These are phyloP conservation scores for Glossophaga mutica DNA, from an alignment of 2,797 vertebrate genomes.

Conservation along the genomic window DNA sequence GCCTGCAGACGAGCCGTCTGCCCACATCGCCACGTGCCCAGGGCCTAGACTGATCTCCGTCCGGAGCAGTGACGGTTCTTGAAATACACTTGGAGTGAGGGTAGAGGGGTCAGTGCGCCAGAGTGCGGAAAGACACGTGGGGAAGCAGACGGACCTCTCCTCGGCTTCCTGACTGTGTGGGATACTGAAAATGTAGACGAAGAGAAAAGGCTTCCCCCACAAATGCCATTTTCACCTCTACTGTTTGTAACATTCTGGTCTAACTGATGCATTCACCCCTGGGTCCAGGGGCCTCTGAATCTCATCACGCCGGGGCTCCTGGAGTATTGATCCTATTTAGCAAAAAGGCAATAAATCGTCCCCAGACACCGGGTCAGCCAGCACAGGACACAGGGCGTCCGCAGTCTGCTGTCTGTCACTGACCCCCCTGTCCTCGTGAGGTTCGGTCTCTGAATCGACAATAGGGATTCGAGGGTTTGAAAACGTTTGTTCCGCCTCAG, in stretches of 20 bases:
- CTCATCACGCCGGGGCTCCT: conserved; percentile 59
- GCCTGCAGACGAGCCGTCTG: fast-evolving
- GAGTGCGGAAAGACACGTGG: background rate
- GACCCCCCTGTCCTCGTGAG: background rate
- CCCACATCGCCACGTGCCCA: fast-evolving
- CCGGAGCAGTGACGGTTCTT: background rate
- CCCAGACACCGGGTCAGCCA: background rate
- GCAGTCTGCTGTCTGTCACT: background rate
- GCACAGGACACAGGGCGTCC: background rate
- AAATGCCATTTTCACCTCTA: background rate
- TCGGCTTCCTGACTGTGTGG: fast-evolving
- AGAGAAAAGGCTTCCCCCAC: background rate
- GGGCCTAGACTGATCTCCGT: fast-evolving
- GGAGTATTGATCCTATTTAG: conserved; percentile 46
- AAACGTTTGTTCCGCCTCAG: background rate
- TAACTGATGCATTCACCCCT: conserved; percentile 43
- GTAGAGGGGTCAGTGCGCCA: fast-evolving
- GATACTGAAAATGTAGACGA: background rate
- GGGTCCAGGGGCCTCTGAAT: conserved; percentile 42
- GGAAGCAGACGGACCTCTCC: background rate
- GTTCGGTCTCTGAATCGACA: background rate
- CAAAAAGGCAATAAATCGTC: conserved; percentile 58
- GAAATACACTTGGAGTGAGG: background rate
- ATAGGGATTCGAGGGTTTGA: background rate
- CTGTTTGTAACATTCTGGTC: background rate